Evolutionary conservation across 2,888 invertebrate species (phyloP), one percentile per base, ranked within the genome.

Genomic region (Pristionchus entomophagus): DNA sequence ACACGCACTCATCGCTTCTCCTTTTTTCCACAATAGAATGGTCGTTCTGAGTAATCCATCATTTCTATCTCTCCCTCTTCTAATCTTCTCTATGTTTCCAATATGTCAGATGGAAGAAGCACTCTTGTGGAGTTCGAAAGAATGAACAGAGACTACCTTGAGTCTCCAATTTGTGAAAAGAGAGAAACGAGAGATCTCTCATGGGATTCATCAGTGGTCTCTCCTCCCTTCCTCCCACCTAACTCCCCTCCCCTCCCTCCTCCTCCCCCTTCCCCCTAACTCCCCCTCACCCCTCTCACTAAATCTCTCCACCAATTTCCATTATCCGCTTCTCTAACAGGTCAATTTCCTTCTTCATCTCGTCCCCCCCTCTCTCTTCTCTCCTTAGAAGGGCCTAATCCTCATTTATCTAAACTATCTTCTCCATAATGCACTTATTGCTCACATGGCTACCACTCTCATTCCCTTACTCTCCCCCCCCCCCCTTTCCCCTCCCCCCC

Each of bases 301-400:
- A 49, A 51, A 51, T 80, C 49, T 80, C 41, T 29, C 29, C 41
- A 77, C 77, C 51, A 80, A 51, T 80, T 51, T 80, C 78, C 35
- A 80, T 80, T 80, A 80, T 80, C 51, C 78, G 35, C 78, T 80
- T 51, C 78, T 80, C 51, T 51, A 80, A 80, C 59, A 59, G 82
- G 45, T 45, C 78, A 45, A 38, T 82, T 82, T 45, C 45, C 35
- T 26, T 26, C 45, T 77, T 19, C 22, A 10, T 59, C 53, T 59
- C 59, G 5, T 29, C 22, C 78, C 8, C n/a, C 6, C 49, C 51
- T 78, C 51, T 51, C 49, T 78, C 51, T 32, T 49, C 78, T 35
- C 51, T 53, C 32, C 19, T 53, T 19, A 1, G 5, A 29, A 5
- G 38, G 65, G 56, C 59, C 45, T 59, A 51, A 29, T 82, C 82